These are phyloP conservation scores for Arge pagana DNA, from an alignment of 2,888 invertebrate genomes.

Conservation along the genomic window DNA sequence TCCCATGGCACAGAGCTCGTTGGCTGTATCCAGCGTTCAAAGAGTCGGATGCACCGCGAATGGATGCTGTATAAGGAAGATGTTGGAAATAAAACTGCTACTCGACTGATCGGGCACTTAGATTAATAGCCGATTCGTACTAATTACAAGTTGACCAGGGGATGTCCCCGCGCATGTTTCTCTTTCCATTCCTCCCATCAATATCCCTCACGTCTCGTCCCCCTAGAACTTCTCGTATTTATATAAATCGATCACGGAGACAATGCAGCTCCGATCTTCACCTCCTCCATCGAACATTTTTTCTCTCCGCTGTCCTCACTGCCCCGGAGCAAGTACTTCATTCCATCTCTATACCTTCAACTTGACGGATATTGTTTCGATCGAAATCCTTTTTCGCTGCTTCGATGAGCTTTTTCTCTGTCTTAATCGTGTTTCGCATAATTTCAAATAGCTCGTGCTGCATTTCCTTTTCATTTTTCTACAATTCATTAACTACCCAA, in stretches of 20 bases:
- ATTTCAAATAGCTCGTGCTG: too few relatives aligned
- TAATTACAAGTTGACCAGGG: conserved; percentile 43
- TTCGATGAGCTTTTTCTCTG: too few relatives aligned
- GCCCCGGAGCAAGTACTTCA: too few relatives aligned
- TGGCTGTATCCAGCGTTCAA: conserved; percentile 24
- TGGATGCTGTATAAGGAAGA: conserved; percentile 41
- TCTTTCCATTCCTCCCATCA: conserved; percentile 1
- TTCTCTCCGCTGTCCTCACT: too few relatives aligned
- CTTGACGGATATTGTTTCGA: too few relatives aligned
- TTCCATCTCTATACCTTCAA: too few relatives aligned
- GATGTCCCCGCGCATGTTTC: conserved; percentile 24
- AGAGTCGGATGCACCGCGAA: conserved; percentile 27
- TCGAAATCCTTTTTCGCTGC: too few relatives aligned
- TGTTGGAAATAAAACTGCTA: conserved; percentile 39
- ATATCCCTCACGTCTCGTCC: neutral
- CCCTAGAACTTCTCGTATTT: conserved; percentile 22
- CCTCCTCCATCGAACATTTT: conserved; percentile 21
- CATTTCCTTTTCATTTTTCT: too few relatives aligned
- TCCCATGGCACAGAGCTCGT: conserved; percentile 31
- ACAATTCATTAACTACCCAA: too few relatives aligned
- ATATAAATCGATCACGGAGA: conserved; percentile 23
- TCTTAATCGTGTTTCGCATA: too few relatives aligned
- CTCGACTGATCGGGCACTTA: conserved; percentile 36
- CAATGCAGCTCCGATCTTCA: conserved; percentile 23
- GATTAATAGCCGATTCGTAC: conserved; percentile 50